Evolutionary conservation across 1,140 invertebrate genomes (phyloP), one percentile per base, ranked within the genome.

Genomic region (Ceratosolen fusciceps): DNA sequence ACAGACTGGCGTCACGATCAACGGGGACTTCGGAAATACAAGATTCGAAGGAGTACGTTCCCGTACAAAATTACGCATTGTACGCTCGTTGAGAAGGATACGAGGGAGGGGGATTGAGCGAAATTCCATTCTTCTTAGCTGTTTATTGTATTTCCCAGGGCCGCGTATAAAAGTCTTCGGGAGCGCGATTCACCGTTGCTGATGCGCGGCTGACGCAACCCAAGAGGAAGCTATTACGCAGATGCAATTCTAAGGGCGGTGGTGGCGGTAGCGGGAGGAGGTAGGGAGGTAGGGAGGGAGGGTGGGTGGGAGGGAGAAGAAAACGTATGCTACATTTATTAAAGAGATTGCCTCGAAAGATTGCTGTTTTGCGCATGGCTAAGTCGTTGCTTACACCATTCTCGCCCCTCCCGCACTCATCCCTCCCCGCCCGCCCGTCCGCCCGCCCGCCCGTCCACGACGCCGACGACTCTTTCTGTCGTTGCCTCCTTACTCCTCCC

Each of bases 281-380:
- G n/a, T n/a, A n/a, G n/a, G n/a, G n/a, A n/a, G n/a, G n/a, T n/a
- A n/a, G n/a, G n/a, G n/a, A n/a, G n/a, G n/a, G n/a, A n/a, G n/a
- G n/a, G n/a, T n/a, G n/a, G n/a, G n/a, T n/a, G n/a, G n/a, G n/a
- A n/a, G n/a, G n/a, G n/a, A n/a, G n/a, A 84, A 84, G 83, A 82
- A 86, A 80, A 88, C 84, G 84, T 86, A 87, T 87, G 86, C 82
- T 87, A 87, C 85, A 87, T 88, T 88, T 88, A 87, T 88, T 87
- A 87, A 86, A 87, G 86, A 87, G 86, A 87, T 88, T 88, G 85
- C 83, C 83, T 86, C 83, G 83, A 88, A 88, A 88, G 87, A 88
- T 88, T 88, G 87, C 85, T 87, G 85, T 87, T 87, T 87, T 84
- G 83, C 86, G 86, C 86, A 86, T 87, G 85, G 86, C 85, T 86